Evolutionary conservation across 2,113 vertebrate genomes (phyloP), one percentile per base, ranked within the genome.

Genomic region (Amphiprion ocellaris): DNA sequence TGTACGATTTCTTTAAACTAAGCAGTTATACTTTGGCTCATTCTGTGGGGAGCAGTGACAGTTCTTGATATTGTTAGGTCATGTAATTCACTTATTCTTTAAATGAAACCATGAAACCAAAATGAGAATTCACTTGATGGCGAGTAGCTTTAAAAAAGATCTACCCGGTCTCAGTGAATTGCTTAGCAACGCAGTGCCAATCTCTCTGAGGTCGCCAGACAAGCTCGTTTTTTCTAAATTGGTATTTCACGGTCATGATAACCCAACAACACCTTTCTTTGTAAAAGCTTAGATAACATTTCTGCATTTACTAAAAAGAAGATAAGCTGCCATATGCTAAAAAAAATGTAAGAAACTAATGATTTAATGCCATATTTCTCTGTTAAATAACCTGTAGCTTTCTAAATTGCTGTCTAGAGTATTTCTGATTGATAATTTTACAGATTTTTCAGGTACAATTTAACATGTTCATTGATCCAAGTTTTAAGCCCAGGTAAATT

Each of bases 171-270:
- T 72, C 59, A 58, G 53, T 2, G n/a, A 83, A 90, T 86, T 49
- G 82, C 87, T 89, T 82, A 85, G 86, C 84, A 90, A 88, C 90
- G 75, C 61, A 63, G 69, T 44, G 70, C 53, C 81, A 71, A 60
- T 88, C 33, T 56, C 49, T 61, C 12, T 12, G 6, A 82, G 66
- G 79, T 77, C 26, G 10, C 49, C 50, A 69, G 19, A 80, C 66
- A 52, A 73, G 33, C 68, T 80, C 41, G 65, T 30, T 67, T 80
- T 73, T 74, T 77, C n/a, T 67, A 60, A 61, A 75, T 72, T 73
- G 4, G 54, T 66, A 24, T 69, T 72, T 69, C 17, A 66, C 19
- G 14, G 61, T 68, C 54, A 67, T 2, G 0, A 61, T 65, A 78
- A 68, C 14, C 49, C 7, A 60, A 58, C 15, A 41, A 28, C 15